Evolutionary conservation across 2,888 invertebrate genomes (phyloP).

Genomic region (Aphodius sticticus): DNA sequence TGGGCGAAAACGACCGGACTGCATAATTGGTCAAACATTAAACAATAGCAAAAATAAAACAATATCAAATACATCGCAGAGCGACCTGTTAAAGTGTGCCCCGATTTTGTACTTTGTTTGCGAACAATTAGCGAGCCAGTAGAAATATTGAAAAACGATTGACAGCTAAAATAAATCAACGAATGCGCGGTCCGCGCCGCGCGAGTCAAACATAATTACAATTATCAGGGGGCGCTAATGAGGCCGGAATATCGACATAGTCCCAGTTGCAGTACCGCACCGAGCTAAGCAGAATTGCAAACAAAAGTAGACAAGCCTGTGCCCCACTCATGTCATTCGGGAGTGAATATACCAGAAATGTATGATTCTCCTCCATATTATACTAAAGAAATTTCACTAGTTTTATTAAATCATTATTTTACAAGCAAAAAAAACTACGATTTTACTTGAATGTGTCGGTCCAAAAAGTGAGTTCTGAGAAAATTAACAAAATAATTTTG

Average conservation of each 20-base stretch:
- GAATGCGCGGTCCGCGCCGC: not conserved
- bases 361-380: no score
- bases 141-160: slow-evolving; percentile 4
- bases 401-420: no score
- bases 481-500: no score
- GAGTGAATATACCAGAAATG: not conserved
- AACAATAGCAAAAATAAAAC: not conserved
- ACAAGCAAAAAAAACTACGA: no score
- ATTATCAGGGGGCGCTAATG: not conserved
- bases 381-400: no score
- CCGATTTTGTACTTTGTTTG: not conserved
- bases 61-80: not conserved
- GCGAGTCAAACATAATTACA: not conserved
- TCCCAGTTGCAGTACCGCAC: not conserved
- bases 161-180: not conserved
- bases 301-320: not conserved
- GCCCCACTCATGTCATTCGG: not conserved
- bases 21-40: not conserved
- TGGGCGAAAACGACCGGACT: not conserved
- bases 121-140: not conserved
- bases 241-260: not conserved
- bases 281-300: not conserved
- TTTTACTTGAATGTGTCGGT: no score
- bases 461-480: no score
- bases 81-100: no score